Percentiles rank a stretch among this genome's conserved stretches.
These are phyloP conservation scores for Myiotriccus ornatus DNA, from an alignment of 2,797 vertebrate species.

Conservation along the genomic window DNA sequence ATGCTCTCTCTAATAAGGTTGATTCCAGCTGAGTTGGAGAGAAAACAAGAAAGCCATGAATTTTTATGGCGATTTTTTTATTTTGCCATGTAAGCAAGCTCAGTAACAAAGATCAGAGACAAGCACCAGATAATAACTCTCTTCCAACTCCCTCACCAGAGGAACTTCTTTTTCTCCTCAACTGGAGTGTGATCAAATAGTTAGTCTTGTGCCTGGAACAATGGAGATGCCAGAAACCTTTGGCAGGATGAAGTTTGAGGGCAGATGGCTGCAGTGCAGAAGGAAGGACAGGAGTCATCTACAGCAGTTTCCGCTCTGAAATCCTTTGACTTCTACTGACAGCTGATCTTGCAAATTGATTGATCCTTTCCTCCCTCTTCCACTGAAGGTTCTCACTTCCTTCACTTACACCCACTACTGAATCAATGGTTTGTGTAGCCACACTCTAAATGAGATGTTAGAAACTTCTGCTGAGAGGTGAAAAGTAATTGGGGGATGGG, in stretches of 20 bases:
- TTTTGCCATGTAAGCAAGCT: not conserved
- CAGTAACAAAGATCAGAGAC: not conserved
- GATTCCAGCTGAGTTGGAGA: not conserved
- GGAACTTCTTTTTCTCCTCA: not conserved
- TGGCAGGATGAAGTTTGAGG: conserved; percentile 52
- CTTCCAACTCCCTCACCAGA: not conserved
- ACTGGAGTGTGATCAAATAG: not conserved
- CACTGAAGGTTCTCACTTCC: conserved; percentile 14
- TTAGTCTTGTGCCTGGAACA: conserved; percentile 22
- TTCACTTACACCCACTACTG: not conserved
- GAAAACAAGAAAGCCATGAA: not conserved
- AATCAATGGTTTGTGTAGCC: not conserved
- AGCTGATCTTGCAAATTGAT: conserved; percentile 53
- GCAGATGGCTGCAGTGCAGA: conserved; percentile 42
- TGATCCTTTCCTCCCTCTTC: conserved; percentile 45
- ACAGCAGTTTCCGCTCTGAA: conserved; percentile 7
- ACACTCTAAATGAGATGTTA: not conserved
- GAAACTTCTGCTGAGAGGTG: not conserved
- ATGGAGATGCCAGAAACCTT: conserved; percentile 38
- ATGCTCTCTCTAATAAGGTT: not conserved
- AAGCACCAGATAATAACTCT: not conserved
- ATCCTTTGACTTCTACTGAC: conserved; percentile 56
- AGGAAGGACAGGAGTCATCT: conserved; percentile 36
- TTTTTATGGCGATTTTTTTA: not conserved
- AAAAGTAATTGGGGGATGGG: not conserved